Evolutionary conservation across 2,797 vertebrate genomes (phyloP).

Genomic region (Gymnoscopelus microlampas): DNA sequence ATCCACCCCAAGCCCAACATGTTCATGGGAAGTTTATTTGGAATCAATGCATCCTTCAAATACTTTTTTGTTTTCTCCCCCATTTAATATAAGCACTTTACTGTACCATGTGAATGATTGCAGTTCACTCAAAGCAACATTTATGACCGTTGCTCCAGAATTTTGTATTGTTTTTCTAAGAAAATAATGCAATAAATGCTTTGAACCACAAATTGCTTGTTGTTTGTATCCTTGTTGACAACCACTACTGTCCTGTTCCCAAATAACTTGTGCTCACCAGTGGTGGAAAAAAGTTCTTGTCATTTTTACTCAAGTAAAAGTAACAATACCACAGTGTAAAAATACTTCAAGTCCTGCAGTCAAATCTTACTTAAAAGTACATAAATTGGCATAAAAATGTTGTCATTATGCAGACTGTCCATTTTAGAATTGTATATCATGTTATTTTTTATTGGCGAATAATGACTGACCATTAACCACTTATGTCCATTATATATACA

Average conservation of each 20-base stretch:
- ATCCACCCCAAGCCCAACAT: constrained; percentile 45
- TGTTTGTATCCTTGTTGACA: constrained; percentile 7
- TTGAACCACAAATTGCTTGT: constrained; percentile 57
- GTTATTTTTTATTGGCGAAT: too few relatives aligned
- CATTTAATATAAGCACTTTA: constrained; percentile 87
- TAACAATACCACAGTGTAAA: too few relatives aligned
- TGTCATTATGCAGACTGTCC: too few relatives aligned
- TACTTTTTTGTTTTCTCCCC: constrained; percentile 44
- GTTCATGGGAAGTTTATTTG: constrained; percentile 57
- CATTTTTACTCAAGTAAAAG: too few relatives aligned
- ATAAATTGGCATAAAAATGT: too few relatives aligned
- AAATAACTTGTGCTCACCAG: too few relatives aligned
- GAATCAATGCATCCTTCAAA: constrained; percentile 58
- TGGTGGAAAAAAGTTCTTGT: too few relatives aligned
- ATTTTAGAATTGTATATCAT: too few relatives aligned
- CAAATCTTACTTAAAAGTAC: too few relatives aligned
- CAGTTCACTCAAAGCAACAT: constrained; percentile 83
- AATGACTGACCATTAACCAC: too few relatives aligned
- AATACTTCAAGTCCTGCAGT: too few relatives aligned
- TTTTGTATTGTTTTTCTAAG: constrained; percentile 86
- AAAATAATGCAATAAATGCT: constrained; percentile 81
- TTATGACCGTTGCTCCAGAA: constrained; percentile 81
- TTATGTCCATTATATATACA: too few relatives aligned
- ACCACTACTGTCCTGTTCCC: constrained; percentile 8
- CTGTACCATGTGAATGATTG: constrained; percentile 86